Evolutionary conservation across 2,797 vertebrate genomes (phyloP), one percentile per base, ranked within the genome.

Genomic region (Chromis chromis): DNA sequence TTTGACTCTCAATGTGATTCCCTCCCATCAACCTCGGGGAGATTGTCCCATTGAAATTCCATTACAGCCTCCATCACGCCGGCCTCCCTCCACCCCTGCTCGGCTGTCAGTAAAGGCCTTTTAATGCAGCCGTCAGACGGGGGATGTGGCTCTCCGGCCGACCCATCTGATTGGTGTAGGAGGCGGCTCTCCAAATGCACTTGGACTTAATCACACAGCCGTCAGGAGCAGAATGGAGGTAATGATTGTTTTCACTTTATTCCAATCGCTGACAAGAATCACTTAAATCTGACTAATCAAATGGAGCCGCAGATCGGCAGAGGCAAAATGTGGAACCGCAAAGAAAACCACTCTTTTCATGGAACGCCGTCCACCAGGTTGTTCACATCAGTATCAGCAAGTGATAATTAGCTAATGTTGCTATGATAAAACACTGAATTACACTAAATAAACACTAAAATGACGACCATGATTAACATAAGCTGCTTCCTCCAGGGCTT

Each of bases 31-130:
- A 86, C 90, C 88, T 74, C 72, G 44, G 89, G 86, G 81, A 91
- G 87, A 90, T 83, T 73, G 85, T 86, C 87, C 89, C 89, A 92
- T 93, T 92, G 91, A 93, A 92, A 93, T 91, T 90, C 91, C 91
- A 93, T 92, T 88, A 91, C 81, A 77, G 89, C 83, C 73, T 77
- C 83, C 87, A 91, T 92, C 91, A 86, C 61, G 75, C 78, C 81
- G n/a, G 66, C 59, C 82, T 70, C 78, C 68, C 82, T 75, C 78
- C 69, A 65, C 73, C 78, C 74, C 76, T 33, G 81, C 82, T 50
- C 83, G 88, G 86, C 86, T 88, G 88, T 91, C 87, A 80, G 90
- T 82, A 78, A 88, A 89, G 85, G 83, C 81, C 82, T 83, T 90
- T 92, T 86, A 90, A 92, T 66, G 74, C 87, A 65, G 39, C 39